These are phyloP conservation scores for Emydocephalus ijimae DNA, from an alignment of 2,113 vertebrate species.

Conservation along the genomic window DNA sequence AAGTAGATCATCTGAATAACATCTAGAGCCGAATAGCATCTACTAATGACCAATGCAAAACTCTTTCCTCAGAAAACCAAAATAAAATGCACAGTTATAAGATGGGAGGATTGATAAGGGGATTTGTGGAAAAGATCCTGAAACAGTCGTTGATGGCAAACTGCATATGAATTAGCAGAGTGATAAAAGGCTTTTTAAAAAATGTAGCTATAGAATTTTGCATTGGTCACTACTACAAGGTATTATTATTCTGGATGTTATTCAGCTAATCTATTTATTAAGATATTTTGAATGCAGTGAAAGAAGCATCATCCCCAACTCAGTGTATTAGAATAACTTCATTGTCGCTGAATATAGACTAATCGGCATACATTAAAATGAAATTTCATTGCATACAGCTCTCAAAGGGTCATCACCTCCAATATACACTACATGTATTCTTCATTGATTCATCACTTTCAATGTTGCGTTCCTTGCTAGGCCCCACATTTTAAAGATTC, in stretches of 20 bases:
- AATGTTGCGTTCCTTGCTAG: background rate
- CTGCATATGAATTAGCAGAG: background rate
- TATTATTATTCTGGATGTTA: background rate
- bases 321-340: background rate
- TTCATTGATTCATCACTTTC: background rate
- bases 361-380: no score
- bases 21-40: background rate
- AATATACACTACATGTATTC: background rate
- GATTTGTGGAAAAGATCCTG: background rate
- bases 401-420: no score
- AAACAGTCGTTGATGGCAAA: background rate
- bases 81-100: background rate
- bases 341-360: no score
- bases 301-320: background rate
- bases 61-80: background rate
- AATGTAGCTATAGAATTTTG: no score
- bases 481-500: background rate
- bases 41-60: background rate
- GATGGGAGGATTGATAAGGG: background rate
- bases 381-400: no score
- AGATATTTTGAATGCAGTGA: background rate
- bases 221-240: no score
- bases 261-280: background rate
- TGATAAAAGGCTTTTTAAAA: background rate
- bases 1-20: background rate